Evolutionary conservation across 1,140 invertebrate species (phyloP).

Genomic region (Procambarus virginalis): DNA sequence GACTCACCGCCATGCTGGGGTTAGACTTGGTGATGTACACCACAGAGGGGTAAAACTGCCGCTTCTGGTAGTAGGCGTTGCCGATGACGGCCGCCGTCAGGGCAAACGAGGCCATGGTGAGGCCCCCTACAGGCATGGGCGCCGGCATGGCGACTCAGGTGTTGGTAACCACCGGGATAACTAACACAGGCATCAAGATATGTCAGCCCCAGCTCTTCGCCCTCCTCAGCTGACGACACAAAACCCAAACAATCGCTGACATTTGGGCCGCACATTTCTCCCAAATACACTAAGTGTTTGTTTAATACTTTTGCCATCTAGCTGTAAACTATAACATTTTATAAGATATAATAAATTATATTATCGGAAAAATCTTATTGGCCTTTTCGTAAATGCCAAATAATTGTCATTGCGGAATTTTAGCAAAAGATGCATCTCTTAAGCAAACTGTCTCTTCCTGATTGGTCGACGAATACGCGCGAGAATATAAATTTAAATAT

Average conservation of each 20-base stretch:
- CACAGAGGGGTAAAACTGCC: slow-evolving; percentile 99
- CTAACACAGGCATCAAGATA: not conserved
- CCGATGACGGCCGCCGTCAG: slow-evolving; percentile 92
- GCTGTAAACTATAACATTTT: not conserved
- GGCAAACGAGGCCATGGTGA: slow-evolving; percentile 76
- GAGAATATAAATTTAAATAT: no score
- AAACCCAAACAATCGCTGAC: slow-evolving; percentile 8
- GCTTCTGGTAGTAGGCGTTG: slow-evolving; percentile 99
- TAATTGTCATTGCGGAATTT: not conserved
- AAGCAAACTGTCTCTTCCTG: slow-evolving; percentile 3
- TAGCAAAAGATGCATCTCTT: not conserved
- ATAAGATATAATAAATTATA: not conserved
- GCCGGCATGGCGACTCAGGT: slow-evolving; percentile 56
- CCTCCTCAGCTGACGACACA: not conserved
- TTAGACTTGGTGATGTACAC: slow-evolving; percentile 99
- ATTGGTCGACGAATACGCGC: not conserved
- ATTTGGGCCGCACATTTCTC: not conserved
- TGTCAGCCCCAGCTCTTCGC: not conserved
- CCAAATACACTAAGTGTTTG: no score
- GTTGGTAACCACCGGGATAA: not conserved
- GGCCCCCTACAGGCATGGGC: slow-evolving; percentile 66
- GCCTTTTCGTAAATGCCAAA: not conserved
- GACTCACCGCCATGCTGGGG: slow-evolving; percentile 90
- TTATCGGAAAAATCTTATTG: not conserved
- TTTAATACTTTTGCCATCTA: no score